phyloP scores from a whole-genome alignment of 2,113 vertebrate species.

The Willisornis vidua region DNA sequence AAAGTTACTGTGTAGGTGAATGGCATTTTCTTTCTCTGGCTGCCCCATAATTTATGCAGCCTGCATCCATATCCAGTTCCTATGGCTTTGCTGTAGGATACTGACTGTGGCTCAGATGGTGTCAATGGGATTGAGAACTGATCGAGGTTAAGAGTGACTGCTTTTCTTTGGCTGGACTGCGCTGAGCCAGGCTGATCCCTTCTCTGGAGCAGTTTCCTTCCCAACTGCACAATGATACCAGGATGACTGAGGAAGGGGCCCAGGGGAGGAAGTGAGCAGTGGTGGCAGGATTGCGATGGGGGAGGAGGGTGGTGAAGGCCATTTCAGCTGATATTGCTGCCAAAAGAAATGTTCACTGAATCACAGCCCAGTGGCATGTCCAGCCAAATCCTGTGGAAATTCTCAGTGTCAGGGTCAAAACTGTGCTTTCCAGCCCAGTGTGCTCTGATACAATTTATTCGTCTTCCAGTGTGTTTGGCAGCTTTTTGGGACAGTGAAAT shows the following conservation, averaged over 20 bases:
- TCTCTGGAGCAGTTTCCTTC: conserved; percentile 7
- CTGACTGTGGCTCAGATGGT: neutral
- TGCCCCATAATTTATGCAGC: neutral
- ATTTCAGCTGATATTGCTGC: neutral
- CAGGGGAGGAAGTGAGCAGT: neutral
- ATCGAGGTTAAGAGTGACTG: neutral
- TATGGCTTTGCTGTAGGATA: neutral
- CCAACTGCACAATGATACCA: neutral
- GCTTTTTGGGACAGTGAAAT: neutral
- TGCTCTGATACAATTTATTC: neutral
- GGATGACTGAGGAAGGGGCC: neutral
- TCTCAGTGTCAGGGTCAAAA: neutral
- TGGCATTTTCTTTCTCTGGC: neutral
- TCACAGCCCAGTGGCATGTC: neutral
- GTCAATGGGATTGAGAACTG: neutral
- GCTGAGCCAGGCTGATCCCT: neutral
- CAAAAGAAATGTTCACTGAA: conserved; percentile 24
- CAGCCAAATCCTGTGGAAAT: neutral
- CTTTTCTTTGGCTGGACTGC: neutral
- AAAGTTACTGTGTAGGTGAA: neutral
- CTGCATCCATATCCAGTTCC: neutral
- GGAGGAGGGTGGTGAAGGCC: conserved; percentile 15
- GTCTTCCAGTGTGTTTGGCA: neutral
- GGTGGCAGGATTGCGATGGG: neutral
- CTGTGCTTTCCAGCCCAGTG: neutral